Conservation (phyloP, 2,888 invertebrate species). For the Limnephilus rhombicus region DNA sequence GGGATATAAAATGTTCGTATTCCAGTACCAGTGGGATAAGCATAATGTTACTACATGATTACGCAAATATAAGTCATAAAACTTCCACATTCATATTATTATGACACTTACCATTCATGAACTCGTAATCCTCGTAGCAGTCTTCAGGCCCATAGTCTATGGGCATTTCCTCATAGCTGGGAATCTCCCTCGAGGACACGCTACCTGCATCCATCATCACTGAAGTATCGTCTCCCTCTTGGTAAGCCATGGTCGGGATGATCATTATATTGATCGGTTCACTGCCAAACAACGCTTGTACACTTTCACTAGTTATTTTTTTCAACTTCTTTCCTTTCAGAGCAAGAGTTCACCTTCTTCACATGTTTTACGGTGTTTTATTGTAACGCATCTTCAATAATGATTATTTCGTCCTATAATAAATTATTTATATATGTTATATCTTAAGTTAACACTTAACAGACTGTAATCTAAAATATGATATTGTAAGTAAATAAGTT, state of each 20-base stretch:
- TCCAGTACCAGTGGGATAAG: no score
- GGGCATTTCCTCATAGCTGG: slow-evolving; percentile 48
- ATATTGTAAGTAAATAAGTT: no score
- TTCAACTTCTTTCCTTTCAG: background rate
- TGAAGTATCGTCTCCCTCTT: slow-evolving; percentile 12
- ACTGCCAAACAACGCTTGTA: background rate
- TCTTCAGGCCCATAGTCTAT: slow-evolving; percentile 41
- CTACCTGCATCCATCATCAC: background rate
- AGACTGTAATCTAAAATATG: background rate
- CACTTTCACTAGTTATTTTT: background rate
- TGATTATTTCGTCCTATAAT: background rate
- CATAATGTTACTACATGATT: no score
- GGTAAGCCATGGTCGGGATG: slow-evolving; percentile 38
- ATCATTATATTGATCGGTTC: slow-evolving; percentile 24
- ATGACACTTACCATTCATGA: slow-evolving; percentile 52
- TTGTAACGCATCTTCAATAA: background rate
- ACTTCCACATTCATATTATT: background rate
- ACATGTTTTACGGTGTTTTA: background rate
- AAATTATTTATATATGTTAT: background rate
- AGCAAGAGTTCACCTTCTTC: background rate
- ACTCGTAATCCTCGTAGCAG: slow-evolving; percentile 45
- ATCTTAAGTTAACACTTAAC: background rate
- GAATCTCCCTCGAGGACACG: slow-evolving; percentile 13
- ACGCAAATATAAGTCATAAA: no score
- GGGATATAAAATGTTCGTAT: no score